phyloP scores from a whole-genome alignment of 1,140 invertebrate genomes.

The Branchinecta lynchi region DNA sequence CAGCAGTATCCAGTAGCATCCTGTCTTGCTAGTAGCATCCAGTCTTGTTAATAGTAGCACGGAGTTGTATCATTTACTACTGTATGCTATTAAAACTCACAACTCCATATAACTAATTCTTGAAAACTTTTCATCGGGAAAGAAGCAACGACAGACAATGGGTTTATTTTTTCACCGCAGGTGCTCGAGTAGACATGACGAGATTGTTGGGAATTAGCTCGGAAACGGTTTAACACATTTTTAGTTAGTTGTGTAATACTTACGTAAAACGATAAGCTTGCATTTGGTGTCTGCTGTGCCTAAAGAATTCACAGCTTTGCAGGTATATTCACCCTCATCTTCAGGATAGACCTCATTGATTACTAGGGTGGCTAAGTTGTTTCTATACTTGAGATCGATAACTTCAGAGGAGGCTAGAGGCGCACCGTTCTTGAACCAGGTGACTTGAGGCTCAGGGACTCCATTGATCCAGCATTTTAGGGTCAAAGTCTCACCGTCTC shows the following conservation, averaged over 20 bases:
- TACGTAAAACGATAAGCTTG: conserved; percentile 65
- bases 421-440: conserved; percentile 66
- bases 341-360: conserved; percentile 87
- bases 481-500: conserved; percentile 63
- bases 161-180: too few relatives aligned
- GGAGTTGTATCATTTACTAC: too few relatives aligned
- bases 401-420: conserved; percentile 59
- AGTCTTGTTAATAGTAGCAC: too few relatives aligned
- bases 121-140: too few relatives aligned
- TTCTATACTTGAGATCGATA: conserved; percentile 77
- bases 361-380: conserved; percentile 60
- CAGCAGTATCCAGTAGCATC: too few relatives aligned
- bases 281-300: conserved; percentile 64
- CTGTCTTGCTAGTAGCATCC: too few relatives aligned
- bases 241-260: conserved; percentile 29
- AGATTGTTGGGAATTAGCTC: too few relatives aligned
- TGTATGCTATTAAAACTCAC: too few relatives aligned
- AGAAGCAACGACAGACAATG: too few relatives aligned
- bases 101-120: too few relatives aligned
- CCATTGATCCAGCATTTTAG: conserved; percentile 63
- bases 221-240: too few relatives aligned
- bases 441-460: conserved; percentile 76
- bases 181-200: too few relatives aligned
- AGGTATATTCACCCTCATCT: conserved; percentile 74
- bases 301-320: conserved; percentile 76